Base-by-base conservation (phyloP, 2,888 invertebrate genomes). In the Morinoia aosen region DNA sequence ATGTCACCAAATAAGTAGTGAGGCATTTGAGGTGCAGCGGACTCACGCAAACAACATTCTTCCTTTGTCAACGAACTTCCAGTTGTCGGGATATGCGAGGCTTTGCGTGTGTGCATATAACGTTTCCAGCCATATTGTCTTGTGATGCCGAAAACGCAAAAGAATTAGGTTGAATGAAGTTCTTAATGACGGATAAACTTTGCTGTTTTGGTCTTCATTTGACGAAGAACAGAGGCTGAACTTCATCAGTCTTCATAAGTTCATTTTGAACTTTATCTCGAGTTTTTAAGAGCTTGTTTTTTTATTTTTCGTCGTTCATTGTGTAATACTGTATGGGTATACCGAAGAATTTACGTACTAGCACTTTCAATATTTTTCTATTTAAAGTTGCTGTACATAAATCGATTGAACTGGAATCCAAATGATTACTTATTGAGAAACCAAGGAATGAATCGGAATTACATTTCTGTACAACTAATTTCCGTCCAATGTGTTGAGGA, bases 1-100 rank as follows among this genome's bases (percentile, higher is more conserved):
- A 93, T 93, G 48, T 57, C 93, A 19, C 93, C 93, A 93, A 57
- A 93, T 93, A 93, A 93, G 93, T 57, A 3, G 48, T 12, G 25
- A 57, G 57, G 93, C 25, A 93, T 93, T 93, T 57, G 57, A 93
- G 93, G 93, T 57, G 93, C 93, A 93, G 93, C 57, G 14, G 10
- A 33, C 56, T 56, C 56, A 33, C 57, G 58, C 93, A 57, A 93
- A 93, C 93, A 93, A 93, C 93, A 93, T 93, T 93, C 93, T 93
- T 93, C 57, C 93, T 57, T 57, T 93, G 93, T 57, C 57, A 93
- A 93, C 93, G 93, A 57, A 57, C 57, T 93, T 93, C 56, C 93
- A 57, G 40, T 90, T 39, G 25, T 90, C 76, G 61, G 25, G 8
- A 33, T 33, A 16, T 33, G 1, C 25, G 76, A 76, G 76, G 25